A percentile compares a stretch with the other conserved stretches of the same genome.
Evolutionary conservation across 2,888 invertebrate genomes (phyloP).

Genomic region (Crioceris asparagi): DNA sequence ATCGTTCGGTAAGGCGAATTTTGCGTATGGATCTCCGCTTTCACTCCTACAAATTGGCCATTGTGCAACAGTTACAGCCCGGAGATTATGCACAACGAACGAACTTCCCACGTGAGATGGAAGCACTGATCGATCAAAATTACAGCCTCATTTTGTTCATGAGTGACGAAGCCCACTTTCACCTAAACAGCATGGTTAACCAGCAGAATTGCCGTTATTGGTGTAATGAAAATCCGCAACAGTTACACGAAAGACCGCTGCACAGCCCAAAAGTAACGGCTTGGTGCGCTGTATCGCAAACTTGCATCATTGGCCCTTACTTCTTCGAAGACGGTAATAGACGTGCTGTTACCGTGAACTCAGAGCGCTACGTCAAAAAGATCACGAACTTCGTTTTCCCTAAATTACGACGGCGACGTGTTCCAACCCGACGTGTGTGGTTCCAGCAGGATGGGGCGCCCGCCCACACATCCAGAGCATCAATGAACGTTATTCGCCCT

Average conservation of each 20-base stretch:
- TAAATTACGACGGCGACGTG: slow-evolving; percentile 4
- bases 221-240: slow-evolving; percentile 3
- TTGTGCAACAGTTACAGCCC: background rate
- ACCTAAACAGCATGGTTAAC: slow-evolving; percentile 1
- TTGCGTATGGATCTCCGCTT: too few species aligned
- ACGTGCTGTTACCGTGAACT: slow-evolving; percentile 3
- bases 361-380: slow-evolving; percentile 7
- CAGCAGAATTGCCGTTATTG: slow-evolving; percentile 3
- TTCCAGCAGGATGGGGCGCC: too few species aligned
- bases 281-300: slow-evolving; percentile 8
- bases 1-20: too few species aligned
- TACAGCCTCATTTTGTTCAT: background rate
- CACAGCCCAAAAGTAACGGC: slow-evolving; percentile 7
- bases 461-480: too few species aligned
- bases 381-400: slow-evolving; percentile 5
- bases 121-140: background rate
- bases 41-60: too few species aligned
- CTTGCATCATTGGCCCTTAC: slow-evolving; percentile 7
- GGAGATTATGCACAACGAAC: background rate
- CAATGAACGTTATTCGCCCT: too few species aligned
- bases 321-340: slow-evolving; percentile 6
- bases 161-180: slow-evolving; percentile 4
- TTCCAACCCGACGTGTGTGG: too few species aligned
- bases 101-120: background rate
- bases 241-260: slow-evolving; percentile 5